Conservation (phyloP, 1,140 invertebrate species). For the Formica exsecta region DNA sequence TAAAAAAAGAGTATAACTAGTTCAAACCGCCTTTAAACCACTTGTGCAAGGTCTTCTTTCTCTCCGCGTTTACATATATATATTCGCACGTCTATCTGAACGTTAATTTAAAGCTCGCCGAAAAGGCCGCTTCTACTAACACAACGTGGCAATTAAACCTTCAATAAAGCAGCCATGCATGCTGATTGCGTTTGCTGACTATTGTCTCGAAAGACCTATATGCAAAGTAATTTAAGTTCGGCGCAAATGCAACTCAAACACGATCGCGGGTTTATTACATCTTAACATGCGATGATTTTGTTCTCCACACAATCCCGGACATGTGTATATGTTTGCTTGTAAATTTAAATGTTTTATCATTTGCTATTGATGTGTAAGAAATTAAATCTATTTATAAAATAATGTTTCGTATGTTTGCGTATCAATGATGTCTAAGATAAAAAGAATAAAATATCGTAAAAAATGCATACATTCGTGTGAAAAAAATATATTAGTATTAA, state of each 20-base stretch:
- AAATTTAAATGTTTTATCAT: constrained; percentile 7
- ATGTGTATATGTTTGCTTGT: too few species aligned
- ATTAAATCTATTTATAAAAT: not conserved
- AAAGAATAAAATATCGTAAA: not conserved
- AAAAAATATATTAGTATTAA: not conserved
- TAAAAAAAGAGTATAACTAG: constrained; percentile 18
- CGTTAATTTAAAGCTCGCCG: constrained; percentile 2
- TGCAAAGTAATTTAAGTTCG: constrained; percentile 41
- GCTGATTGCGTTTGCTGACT: constrained; percentile 43
- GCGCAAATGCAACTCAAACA: constrained; percentile 25
- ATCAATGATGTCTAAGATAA: not conserved
- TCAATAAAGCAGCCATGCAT: constrained; percentile 63
- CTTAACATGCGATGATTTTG: not conserved
- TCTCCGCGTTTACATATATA: not conserved
- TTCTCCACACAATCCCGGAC: not conserved
- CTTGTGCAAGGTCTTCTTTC: not conserved
- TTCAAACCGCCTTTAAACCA: not conserved
- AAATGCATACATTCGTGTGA: not conserved
- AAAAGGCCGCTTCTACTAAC: constrained; percentile 12
- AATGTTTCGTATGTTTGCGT: not conserved
- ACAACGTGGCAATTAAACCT: constrained; percentile 54
- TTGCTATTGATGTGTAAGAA: not conserved
- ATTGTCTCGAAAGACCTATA: constrained; percentile 4
- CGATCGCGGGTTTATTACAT: not conserved
- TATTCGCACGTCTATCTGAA: not conserved